Evolutionary conservation across 2,113 vertebrate species (phyloP), one percentile per base, ranked within the genome.

Genomic region (Cichladusa arquata): DNA sequence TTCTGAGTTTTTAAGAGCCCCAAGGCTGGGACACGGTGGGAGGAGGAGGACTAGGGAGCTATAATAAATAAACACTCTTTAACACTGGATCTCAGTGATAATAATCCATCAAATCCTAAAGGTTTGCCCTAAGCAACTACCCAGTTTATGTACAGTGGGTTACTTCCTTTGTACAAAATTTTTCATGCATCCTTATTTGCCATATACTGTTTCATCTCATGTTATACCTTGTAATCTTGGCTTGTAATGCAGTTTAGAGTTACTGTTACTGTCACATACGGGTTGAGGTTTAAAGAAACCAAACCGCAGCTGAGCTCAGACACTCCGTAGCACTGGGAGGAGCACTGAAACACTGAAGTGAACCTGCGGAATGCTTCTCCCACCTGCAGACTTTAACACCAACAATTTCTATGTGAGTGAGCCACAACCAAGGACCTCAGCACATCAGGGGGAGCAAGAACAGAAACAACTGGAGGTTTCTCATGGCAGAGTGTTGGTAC

Each of bases 21-120:
- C 69, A 61, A 42, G 67, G 54, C 79, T 83, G 61, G 40, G 53
- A 60, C 26, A 3, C 1, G 11, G 24, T 65, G 47, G 62, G 77
- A 88, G 76, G 74, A 94, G 81, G 33, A 93, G 86, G 33, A 56
- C 20, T 31, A 66, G 53, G 54, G 29, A 84, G 54, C 86, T 88
- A 14, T 72, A 89, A 88, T 78, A 94, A 95, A 92, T 86, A 93
- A 93, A 96, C 57, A 73, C 8, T 48, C 56, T 77, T 87, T 86
- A 93, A 88, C 88, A 81, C 34, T 58, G 53, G 40, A 91, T 89
- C 83, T 64, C 62, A 71, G 50, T 65, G 79, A 67, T 86, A 96
- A 91, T 82, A 95, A 94, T 90, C 83, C 76, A 92, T 86, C 87
- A 92, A n/a, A 94, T 77, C 92, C 87, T 77, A 51, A 81, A 91